phyloP scores from a whole-genome alignment of 2,888 invertebrate genomes.

The Capitulum mitella region DNA sequence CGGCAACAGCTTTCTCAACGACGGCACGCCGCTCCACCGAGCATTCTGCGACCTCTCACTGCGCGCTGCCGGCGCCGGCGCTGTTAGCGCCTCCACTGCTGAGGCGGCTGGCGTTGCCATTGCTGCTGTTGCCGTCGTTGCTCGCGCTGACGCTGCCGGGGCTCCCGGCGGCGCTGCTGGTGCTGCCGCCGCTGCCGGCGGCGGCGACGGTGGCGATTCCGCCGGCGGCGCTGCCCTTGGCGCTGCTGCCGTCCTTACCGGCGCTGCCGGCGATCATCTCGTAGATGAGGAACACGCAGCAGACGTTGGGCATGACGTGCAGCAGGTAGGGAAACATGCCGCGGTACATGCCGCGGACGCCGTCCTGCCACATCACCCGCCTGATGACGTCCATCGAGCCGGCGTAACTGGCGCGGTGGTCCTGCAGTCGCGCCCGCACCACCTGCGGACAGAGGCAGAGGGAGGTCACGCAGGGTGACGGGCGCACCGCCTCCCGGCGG shows the following conservation, averaged over 20 bases:
- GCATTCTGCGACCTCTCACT: too few relatives aligned
- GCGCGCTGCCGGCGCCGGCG: too few relatives aligned
- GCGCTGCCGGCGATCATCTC: conserved; percentile 67
- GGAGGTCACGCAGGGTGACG: too few relatives aligned
- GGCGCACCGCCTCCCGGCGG: too few relatives aligned
- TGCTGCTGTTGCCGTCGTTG: too few relatives aligned
- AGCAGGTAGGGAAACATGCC: conserved; percentile 89
- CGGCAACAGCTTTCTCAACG: too few relatives aligned
- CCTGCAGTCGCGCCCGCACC: conserved; percentile 88
- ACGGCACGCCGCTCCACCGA: too few relatives aligned
- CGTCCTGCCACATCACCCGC: conserved; percentile 74
- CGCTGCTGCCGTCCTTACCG: not conserved
- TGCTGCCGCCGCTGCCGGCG: too few relatives aligned
- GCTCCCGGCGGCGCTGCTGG: not conserved
- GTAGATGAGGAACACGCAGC: conserved; percentile 95
- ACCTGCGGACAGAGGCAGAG: conserved; percentile 55
- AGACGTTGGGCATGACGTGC: conserved; percentile 96
- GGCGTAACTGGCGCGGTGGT: conserved; percentile 79
- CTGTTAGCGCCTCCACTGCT: too few relatives aligned
- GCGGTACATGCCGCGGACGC: conserved; percentile 87
- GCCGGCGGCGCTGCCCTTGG: not conserved
- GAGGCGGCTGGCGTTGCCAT: too few relatives aligned
- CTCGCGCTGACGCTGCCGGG: not conserved
- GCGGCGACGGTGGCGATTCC: not conserved
- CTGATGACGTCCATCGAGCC: conserved; percentile 35